phyloP scores from a whole-genome alignment of 2,113 vertebrate species.

The Oreamnos americanus region DNA sequence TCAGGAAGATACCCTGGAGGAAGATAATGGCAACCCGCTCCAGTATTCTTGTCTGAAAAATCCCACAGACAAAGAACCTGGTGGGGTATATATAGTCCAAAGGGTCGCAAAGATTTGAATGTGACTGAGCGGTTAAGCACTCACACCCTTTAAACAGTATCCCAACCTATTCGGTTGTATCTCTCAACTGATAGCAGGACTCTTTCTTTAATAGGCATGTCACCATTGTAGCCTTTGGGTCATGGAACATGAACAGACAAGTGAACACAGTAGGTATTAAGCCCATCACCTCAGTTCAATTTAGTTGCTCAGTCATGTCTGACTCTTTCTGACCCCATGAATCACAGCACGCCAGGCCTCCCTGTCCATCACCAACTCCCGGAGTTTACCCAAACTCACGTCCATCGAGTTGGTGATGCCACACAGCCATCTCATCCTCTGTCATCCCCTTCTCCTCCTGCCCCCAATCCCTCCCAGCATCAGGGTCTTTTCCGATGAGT shows the following conservation, averaged over 20 bases:
- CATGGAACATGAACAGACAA: not conserved
- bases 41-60: not conserved
- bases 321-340: too few species aligned
- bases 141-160: not conserved
- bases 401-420: too few species aligned
- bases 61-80: not conserved
- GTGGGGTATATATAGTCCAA: not conserved
- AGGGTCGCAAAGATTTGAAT: not conserved
- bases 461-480: too few species aligned
- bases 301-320: too few species aligned
- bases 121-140: not conserved
- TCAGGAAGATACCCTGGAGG: not conserved
- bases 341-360: too few species aligned
- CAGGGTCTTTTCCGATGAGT: too few species aligned
- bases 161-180: not conserved
- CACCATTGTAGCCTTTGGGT: not conserved
- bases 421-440: too few species aligned
- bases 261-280: not conserved
- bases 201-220: not conserved
- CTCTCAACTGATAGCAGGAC: not conserved
- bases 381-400: too few species aligned
- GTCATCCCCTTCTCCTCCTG: too few species aligned
- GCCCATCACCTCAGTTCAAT: too few species aligned
- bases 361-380: too few species aligned
- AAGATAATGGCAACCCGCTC: not conserved